phyloP scores from a whole-genome alignment of 2,888 invertebrate genomes.

The Platycheirus rosarum region DNA sequence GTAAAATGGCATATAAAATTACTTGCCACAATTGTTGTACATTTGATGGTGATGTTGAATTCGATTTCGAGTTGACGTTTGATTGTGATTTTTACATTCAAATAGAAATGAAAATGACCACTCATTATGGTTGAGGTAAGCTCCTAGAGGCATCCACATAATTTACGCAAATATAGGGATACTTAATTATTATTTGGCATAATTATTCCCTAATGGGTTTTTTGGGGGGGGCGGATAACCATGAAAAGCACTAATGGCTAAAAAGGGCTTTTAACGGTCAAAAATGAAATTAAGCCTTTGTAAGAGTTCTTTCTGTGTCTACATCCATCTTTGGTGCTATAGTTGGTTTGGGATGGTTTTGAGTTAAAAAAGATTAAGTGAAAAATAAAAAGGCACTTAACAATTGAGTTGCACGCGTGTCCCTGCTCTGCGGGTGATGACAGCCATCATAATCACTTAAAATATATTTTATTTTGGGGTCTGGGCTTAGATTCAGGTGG shows the following conservation, averaged over 20 bases:
- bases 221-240: not conserved
- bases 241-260: constrained; percentile 28
- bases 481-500: too few relatives aligned
- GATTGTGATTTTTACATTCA: constrained; percentile 22
- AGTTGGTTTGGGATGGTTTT: too few relatives aligned
- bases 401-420: too few relatives aligned
- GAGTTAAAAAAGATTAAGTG: too few relatives aligned
- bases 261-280: constrained; percentile 39
- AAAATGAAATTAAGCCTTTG: too few relatives aligned
- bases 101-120: constrained; percentile 17
- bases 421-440: too few relatives aligned
- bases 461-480: too few relatives aligned
- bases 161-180: constrained; percentile 38
- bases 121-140: constrained; percentile 8
- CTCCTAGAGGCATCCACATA: constrained; percentile 16
- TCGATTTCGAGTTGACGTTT: not conserved
- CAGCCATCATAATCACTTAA: too few relatives aligned
- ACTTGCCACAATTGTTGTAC: constrained; percentile 60
- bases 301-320: too few relatives aligned
- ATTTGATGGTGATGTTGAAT: constrained; percentile 38
- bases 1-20: constrained; percentile 54
- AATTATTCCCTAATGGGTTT: constrained; percentile 26
- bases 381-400: too few relatives aligned
- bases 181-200: constrained; percentile 21
- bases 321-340: too few relatives aligned